phyloP scores from a whole-genome alignment of 2,888 invertebrate species.

The Pachycephus smyrnensis region DNA sequence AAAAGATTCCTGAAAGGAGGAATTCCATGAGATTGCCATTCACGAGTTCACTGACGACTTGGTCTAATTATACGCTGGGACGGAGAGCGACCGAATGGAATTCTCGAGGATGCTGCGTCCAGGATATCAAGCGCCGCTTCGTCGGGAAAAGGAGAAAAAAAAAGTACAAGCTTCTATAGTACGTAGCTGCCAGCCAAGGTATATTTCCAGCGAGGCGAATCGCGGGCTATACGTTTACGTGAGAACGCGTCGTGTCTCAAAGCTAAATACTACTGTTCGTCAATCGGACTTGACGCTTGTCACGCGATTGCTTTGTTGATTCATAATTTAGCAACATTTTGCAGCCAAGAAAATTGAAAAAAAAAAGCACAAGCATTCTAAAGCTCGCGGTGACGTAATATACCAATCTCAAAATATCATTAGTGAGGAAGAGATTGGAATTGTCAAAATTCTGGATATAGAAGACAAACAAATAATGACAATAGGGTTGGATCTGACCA shows the following conservation, averaged over 20 bases:
- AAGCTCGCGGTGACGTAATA: background rate
- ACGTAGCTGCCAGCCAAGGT: background rate
- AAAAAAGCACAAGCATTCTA: background rate
- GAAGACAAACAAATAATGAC: background rate
- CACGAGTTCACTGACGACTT: background rate
- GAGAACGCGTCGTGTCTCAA: background rate
- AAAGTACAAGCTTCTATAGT: background rate
- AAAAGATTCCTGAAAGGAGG: background rate
- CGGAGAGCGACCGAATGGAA: background rate
- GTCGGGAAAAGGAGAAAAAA: background rate
- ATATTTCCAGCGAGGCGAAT: background rate
- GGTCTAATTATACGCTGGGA: background rate
- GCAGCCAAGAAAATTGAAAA: background rate
- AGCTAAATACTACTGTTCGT: background rate
- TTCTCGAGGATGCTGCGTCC: background rate
- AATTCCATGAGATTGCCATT: background rate
- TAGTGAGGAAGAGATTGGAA: no score
- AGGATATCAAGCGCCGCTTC: background rate
- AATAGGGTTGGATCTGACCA: background rate
- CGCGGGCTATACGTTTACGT: background rate
- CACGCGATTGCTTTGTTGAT: background rate
- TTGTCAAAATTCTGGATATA: background rate
- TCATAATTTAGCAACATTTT: background rate
- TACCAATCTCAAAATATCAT: background rate
- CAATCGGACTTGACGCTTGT: background rate